These are phyloP conservation scores for Indicator indicator DNA, from an alignment of 2,113 vertebrate species.

Conservation along the genomic window DNA sequence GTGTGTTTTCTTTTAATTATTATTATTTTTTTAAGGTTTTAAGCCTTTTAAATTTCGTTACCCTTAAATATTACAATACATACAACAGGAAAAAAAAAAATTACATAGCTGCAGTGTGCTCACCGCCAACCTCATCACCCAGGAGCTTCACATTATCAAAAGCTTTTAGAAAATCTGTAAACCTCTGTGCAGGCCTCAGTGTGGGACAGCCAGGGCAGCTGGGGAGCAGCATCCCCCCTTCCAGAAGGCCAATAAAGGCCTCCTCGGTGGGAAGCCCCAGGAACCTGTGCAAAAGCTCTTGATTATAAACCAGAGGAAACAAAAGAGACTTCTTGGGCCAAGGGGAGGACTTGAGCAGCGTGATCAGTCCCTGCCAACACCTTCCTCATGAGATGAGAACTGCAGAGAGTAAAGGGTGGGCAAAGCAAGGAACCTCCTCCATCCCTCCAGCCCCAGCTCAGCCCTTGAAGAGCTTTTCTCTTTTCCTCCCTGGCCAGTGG, in stretches of 20 bases:
- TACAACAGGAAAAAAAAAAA: conserved; percentile 66
- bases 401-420: background rate
- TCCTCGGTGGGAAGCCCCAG: background rate
- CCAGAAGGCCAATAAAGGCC: background rate
- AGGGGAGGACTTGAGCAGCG: background rate
- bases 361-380: background rate
- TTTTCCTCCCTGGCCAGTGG: rapidly evolving
- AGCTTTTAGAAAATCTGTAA: conserved; percentile 79
- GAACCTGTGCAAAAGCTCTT: conserved; percentile 25
- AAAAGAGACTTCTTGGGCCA: background rate
- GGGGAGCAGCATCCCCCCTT: background rate
- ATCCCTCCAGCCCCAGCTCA: rapidly evolving
- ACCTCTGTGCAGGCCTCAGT: conserved; percentile 67
- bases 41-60: conserved; percentile 67
- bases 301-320: background rate
- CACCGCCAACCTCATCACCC: conserved; percentile 67
- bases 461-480: background rate
- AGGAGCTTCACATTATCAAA: conserved; percentile 87
- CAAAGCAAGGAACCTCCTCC: background rate
- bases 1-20: conserved; percentile 46
- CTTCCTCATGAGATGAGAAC: background rate
- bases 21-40: conserved; percentile 64
- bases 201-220: conserved; percentile 6
- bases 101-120: conserved; percentile 81
- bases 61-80: conserved; percentile 88